Evolutionary conservation across 2,888 invertebrate species (phyloP), one percentile per base, ranked within the genome.

Genomic region (Lasioglossum lativentre): DNA sequence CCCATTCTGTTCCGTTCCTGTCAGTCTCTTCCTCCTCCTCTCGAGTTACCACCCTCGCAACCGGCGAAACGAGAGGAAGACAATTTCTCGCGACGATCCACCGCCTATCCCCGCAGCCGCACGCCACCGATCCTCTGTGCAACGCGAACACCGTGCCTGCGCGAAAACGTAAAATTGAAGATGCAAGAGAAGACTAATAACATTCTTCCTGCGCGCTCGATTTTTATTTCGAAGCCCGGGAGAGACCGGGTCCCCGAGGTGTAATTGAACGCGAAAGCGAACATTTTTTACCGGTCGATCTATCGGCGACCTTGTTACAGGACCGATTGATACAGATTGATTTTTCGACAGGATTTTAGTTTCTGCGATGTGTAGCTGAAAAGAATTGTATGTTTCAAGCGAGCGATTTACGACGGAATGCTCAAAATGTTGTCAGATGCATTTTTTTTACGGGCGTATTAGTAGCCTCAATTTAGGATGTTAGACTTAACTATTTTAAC

Each of bases 11-110:
- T 56, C 56, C 56, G 56, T 12, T 56, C 56, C 56, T 56, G 56
- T n/a, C 56, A 56, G 56, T 68, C 70, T 73, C 78, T 76, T 79
- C 59, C 45, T 63, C 59, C 45, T 63, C 66, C 59, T 68, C 59
- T 68, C 52, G 72, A 74, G 56, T 27, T 27, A 66, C 75, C 56
- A 19, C 30, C 63, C 30, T 16, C 63, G 63, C 63, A 30, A 34
- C 80, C 75, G 59, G 80, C 68, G 52, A 73, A 74, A 66, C 59
- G 79, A 45, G 76, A 82, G 80, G 80, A 76, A 89, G 91, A 90
- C 86, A 88, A 91, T 91, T 90, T 89, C 91, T 90, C 86, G 75
- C 79, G 73, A 56, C 86, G 83, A 73, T 77, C 74, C 72, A 81
- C 63, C 71, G 68, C 78, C 38, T 63, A 56, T 66, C 34, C 75